phyloP scores from a whole-genome alignment of 2,113 vertebrate genomes.

The Corvus hawaiiensis region DNA sequence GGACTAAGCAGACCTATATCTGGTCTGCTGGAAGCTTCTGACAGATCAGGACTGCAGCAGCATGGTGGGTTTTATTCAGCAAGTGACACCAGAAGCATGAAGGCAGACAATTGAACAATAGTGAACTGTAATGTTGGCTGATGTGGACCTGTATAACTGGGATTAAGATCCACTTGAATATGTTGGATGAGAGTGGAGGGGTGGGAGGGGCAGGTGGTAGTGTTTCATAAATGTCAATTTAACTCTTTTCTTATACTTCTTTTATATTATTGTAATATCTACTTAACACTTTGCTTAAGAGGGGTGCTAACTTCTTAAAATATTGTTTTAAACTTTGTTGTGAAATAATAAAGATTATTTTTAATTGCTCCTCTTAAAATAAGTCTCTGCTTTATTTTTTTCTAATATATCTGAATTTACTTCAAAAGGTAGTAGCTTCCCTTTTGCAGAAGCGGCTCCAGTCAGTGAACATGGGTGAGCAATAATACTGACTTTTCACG shows the following conservation, averaged over 20 bases:
- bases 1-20: background rate
- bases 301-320: background rate
- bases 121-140: background rate
- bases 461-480: background rate
- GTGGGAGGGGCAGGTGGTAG: background rate
- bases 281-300: background rate
- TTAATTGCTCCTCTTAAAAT: background rate
- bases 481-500: accelerated
- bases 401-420: background rate
- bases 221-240: background rate
- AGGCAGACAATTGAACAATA: background rate
- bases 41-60: background rate
- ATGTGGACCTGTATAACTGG: background rate
- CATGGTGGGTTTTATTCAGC: background rate
- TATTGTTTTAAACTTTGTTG: background rate
- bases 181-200: background rate
- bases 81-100: background rate
- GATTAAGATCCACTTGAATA: background rate
- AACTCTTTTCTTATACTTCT: background rate
- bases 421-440: background rate
- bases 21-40: background rate
- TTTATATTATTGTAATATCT: background rate
- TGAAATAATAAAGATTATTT: background rate
- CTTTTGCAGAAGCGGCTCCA: background rate
- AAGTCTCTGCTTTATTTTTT: background rate